Conservation (phyloP, 2,797 vertebrate genomes). For the Telmatherina bonti region DNA sequence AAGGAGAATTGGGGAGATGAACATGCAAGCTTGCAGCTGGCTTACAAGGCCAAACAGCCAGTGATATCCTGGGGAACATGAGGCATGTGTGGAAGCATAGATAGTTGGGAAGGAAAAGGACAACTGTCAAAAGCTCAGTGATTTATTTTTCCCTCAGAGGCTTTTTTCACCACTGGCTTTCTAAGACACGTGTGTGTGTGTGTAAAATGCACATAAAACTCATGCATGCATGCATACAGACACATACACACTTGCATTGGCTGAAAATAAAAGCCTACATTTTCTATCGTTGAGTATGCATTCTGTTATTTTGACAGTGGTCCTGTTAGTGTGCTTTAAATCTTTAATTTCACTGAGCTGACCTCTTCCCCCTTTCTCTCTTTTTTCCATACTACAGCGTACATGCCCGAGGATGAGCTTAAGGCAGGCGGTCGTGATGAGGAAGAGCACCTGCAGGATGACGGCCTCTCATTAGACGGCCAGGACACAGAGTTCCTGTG, state of each 20-base stretch:
- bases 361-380: constrained; percentile 67
- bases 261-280: constrained; percentile 73
- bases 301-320: constrained; percentile 73
- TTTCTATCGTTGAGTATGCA: constrained; percentile 69
- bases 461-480: constrained; percentile 91
- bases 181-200: constrained; percentile 79
- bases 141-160: constrained; percentile 82
- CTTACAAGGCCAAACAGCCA: constrained; percentile 82
- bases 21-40: constrained; percentile 76
- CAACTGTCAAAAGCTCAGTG: constrained; percentile 81
- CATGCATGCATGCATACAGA: constrained; percentile 64
- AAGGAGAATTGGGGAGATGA: constrained; percentile 46
- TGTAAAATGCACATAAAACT: constrained; percentile 67
- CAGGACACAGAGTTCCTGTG: constrained; percentile 93
- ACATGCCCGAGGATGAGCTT: constrained; percentile 97
- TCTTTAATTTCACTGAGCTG: constrained; percentile 76
- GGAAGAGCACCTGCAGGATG: constrained; percentile 90
- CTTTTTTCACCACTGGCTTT: constrained; percentile 79
- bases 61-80: constrained; percentile 79
- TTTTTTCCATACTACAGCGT: constrained; percentile 91
- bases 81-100: constrained; percentile 76
- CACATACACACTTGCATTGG: constrained; percentile 52
- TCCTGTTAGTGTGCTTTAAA: constrained; percentile 77
- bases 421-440: constrained; percentile 92
- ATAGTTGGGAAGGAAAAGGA: constrained; percentile 80